Evolutionary conservation across 2,113 vertebrate genomes (phyloP), one percentile per base, ranked within the genome.

Genomic region (Callipepla squamata): DNA sequence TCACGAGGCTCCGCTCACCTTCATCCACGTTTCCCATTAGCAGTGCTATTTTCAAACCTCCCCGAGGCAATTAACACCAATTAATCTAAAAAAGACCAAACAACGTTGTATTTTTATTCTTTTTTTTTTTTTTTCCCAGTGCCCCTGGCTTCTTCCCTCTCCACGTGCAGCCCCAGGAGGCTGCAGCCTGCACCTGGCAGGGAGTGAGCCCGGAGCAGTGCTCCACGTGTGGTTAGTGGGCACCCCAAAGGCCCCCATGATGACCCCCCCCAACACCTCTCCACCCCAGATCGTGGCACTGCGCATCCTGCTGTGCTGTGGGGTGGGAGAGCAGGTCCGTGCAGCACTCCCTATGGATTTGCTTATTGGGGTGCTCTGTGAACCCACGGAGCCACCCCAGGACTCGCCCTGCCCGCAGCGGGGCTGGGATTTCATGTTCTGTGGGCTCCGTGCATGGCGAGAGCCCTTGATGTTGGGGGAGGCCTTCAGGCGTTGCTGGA

Each of bases 31-130:
- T 87, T 66, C 82, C 87, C 45, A 87, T 92, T 83, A 93, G 75
- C 69, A 6, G 40, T 34, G 91, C 92, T 95, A 94, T 89, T 92
- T 94, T 90, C 15, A 38, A 91, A 79, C 70, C 62, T 91, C 78
- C 92, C 90, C n/a, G 55, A 82, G 80, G 89, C 87, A 80, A 80
- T 95, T 90, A 82, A 70, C 80, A 85, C 84, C n/a, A 89, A 76
- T 76, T 96, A 94, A 89, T 85, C 87, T 73, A 28, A 90, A 90
- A 77, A 44, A 85, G 5, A 47, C 91, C 63, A 89, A 94, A 67
- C 85, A 47, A 69, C 80, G 70, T 1, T 53, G 51, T 14, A 7
- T 53, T 53, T 53, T 15, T 25, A 85, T 89, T 87, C 0, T 30
- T 91, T 89, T 40, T 44, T 44, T 28, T 26, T 87, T 89, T 87